Conservation (phyloP, 1,140 invertebrate genomes). For the Drosophila ambigua region DNA sequence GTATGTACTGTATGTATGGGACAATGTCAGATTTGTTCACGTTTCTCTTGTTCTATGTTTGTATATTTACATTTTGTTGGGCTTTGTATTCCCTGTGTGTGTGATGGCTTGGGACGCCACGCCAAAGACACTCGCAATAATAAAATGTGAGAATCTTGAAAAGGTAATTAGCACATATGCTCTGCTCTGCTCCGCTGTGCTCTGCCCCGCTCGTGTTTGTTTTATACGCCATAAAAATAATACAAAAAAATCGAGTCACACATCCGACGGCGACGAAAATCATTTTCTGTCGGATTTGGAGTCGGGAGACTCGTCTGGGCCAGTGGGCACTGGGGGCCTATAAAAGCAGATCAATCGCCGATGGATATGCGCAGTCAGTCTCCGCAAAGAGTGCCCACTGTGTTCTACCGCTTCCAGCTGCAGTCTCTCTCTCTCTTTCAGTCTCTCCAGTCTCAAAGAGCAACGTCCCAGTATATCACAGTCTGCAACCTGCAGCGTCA, state of each 20-base stretch:
- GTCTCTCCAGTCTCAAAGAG: neutral
- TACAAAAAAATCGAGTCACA: constrained; percentile 64
- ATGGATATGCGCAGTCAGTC: constrained; percentile 59
- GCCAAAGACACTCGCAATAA: constrained; percentile 31
- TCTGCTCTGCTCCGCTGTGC: neutral
- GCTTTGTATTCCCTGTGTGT: constrained; percentile 7
- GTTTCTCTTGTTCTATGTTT: neutral
- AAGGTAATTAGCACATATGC: constrained; percentile 68
- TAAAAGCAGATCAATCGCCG: constrained; percentile 69
- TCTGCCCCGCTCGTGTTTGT: constrained; percentile 38
- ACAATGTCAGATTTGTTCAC: no score
- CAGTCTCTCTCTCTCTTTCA: neutral
- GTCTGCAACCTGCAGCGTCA: no score
- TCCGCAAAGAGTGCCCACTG: constrained; percentile 41
- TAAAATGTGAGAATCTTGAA: constrained; percentile 76
- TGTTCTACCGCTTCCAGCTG: constrained; percentile 8
- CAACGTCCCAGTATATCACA: no score
- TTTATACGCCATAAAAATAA: constrained; percentile 69
- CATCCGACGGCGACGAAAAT: constrained; percentile 44
- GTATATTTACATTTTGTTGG: constrained; percentile 5
- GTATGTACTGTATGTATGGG: no score
- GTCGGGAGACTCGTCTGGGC: constrained; percentile 26
- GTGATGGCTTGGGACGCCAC: constrained; percentile 8
- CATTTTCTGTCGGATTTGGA: neutral
- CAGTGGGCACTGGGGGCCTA: constrained; percentile 49